A percentile compares a stretch with the other conserved stretches of the same genome.
Conservation (phyloP, 1,140 invertebrate species). For the Drosophila navojoa region DNA sequence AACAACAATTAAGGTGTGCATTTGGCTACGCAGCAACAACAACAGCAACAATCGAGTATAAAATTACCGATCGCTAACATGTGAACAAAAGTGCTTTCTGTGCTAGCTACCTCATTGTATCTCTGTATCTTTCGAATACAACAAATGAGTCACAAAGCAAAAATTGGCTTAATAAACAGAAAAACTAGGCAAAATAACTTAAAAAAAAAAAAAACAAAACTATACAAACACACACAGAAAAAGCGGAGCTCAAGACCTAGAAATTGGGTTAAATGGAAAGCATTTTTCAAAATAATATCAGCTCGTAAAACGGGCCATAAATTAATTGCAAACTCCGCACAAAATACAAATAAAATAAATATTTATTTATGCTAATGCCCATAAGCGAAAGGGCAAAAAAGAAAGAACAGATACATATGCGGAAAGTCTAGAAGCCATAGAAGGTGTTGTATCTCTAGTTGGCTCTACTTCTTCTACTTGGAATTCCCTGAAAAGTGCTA, state of each 20-base stretch:
- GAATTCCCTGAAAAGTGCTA: constrained; percentile 17
- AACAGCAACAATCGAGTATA: constrained; percentile 9
- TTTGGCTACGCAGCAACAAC: constrained; percentile 11
- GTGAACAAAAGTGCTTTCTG: constrained; percentile 35
- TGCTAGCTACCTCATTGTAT: constrained; percentile 17
- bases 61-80: constrained; percentile 32
- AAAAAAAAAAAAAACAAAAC: constrained; percentile 19
- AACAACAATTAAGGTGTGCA: constrained; percentile 54
- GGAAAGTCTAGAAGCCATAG: not conserved
- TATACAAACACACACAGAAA: constrained; percentile 20
- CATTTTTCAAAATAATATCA: constrained; percentile 13
- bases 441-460: not conserved
- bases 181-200: not conserved
- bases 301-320: constrained; percentile 28
- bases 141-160: constrained; percentile 18
- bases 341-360: constrained; percentile 50
- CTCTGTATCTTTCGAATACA: constrained; percentile 38
- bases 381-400: constrained; percentile 29
- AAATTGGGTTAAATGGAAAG: constrained; percentile 67
- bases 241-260: constrained; percentile 28
- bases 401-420: constrained; percentile 13
- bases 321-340: constrained; percentile 47
- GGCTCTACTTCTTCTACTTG: not conserved
- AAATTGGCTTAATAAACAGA: constrained; percentile 12
- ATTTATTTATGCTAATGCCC: constrained; percentile 71